Base-by-base conservation (phyloP, 1,140 invertebrate species). In the Hermetia illucens region DNA sequence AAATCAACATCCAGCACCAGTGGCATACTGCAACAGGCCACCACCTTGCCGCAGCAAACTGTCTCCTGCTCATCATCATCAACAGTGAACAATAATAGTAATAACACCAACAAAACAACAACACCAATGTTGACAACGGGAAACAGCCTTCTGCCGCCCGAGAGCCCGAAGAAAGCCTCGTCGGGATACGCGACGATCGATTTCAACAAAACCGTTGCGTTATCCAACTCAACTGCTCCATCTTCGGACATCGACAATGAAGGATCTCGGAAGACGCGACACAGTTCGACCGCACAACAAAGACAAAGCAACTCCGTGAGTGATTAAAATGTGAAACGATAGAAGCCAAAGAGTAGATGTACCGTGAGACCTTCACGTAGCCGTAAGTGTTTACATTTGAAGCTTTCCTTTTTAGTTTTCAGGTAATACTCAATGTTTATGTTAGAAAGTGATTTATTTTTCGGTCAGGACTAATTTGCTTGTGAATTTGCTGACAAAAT, bases 141-240 rank as follows among this genome's bases (percentile, higher is more conserved):
- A 30, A 34, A 3, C 24, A 41, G 15, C 38, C 38, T 22, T 4
- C 49, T 58, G 9, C 61, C 68, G 3, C 68, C 71, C 4, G 68
- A 70, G 5, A 74, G 69, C 34, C 69, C 71, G 1, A 66, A 62
- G 4, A 69, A 68, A 19, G 53, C 66, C 10, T n/a, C 4, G 6
- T 13, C 15, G 3, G 79, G 82, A 33, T 93, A 92, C 51, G 85
- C 82, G 9, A 85, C 77, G 1, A 93, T 93, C 43, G 88, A 93
- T 63, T 91, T 92, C 60, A 77, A 88, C 51, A 83, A 82, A 62
- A 93, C 87, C 2, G 76, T 75, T 16, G 87, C 87, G 22, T 64
- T 92, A 17, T 78, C 74, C 8, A 39, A 39, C 22, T 64, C 63
- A 21, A 63, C 65, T 18, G 63, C 64, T 19, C 47, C 61, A 13